Base-by-base conservation (phyloP, 2,797 vertebrate species). In the Cacajao melanocephalus region DNA sequence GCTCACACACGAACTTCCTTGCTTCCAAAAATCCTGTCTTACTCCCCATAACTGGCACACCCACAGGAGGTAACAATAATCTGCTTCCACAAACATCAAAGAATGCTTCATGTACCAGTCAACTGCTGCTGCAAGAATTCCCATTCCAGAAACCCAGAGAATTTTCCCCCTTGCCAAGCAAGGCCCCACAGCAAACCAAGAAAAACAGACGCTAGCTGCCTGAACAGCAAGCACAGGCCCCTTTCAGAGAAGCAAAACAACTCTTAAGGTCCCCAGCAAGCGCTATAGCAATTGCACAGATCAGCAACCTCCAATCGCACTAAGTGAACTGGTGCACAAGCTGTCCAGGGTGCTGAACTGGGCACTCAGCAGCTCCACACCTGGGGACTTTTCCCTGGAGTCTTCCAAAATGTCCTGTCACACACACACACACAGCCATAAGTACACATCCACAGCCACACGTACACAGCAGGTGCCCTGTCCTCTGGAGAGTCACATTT, bases 401-500 rank as follows among this genome's bases (percentile, higher is more conserved):
- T 36, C 24, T 46, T 87, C 52, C 12, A 4, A 73, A 39, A 7
- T 6, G 28, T 79, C 84, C 64, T 52, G 10, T 9, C 61, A 28
- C 19, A 28, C 36, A 67, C 36, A 67, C 36, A 39, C 22, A 0
- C 33, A 2, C 10, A 2, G 36, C 2, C 80, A 9, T 39, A 8
- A 73, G 2, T 17, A 30, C 14, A 26, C 33, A 44, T 50, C 14
- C 39, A 39, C 2, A 6, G 7, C 12, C 73, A 19, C 30, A 4
- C 20, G 33, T 26, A 46, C 48, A 2, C 0, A 19, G 39, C 55
- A 79, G 41, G 7, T 11, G 24, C 33, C 2, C 70, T 52, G 22
- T 33, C 72, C 57, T 12, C 93, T 96, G 36, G 39, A 39, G 58
- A 96, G 97, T 78, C 97, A 96, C 15, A 33, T 24, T 94, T 97